Base-by-base conservation (phyloP, 2,888 invertebrate genomes). In the Tribolium freemani region DNA sequence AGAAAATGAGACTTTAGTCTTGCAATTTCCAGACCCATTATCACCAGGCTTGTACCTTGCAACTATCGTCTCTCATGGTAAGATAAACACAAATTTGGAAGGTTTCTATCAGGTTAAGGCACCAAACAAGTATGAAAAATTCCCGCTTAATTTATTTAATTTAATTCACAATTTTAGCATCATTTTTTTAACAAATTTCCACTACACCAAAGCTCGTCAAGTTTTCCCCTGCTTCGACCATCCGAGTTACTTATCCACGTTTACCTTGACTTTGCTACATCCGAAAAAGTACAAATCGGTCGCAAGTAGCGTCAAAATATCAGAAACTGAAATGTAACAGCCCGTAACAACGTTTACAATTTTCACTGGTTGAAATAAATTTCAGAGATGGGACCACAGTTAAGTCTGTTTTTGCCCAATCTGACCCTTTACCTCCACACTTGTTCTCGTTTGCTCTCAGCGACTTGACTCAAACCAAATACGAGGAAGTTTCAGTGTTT, bases 211-310 rank as follows among this genome's bases (percentile, higher is more conserved):
- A 21, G 67, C 67, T 13, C 45, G 48, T 46, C 45, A 26, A 48
- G 56, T 67, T 5, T 67, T 67, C 30, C 67, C 67, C 5, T 67
- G 56, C 16, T 56, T 57, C 13, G 67, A 67, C 31, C 11, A 30
- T 8, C 31, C 48, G 5, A 45, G 0, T 6, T 31, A 8, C 13
- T 4, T 30, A 3, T 20, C 67, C 9, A 67, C 67, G 0, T 67
- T 48, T 54, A 8, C 46, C 1, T 11, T 67, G 10, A 30, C 9
- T 46, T 1, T 67, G 1, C 16, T 57, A 2, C 44, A 46, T 6
- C 56, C 67, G n/a, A 56, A 56, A 11, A 20, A 56, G n/a, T 67
- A 46, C 11, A 66, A 9, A 10, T 38, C 66, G 3, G 10, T 66
- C 5, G 6, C 54, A 16, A 45, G n/a, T 9, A 21, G 9, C 3